These are phyloP conservation scores for Herpetotheres cachinnans DNA, from an alignment of 2,113 vertebrate species.

Conservation along the genomic window DNA sequence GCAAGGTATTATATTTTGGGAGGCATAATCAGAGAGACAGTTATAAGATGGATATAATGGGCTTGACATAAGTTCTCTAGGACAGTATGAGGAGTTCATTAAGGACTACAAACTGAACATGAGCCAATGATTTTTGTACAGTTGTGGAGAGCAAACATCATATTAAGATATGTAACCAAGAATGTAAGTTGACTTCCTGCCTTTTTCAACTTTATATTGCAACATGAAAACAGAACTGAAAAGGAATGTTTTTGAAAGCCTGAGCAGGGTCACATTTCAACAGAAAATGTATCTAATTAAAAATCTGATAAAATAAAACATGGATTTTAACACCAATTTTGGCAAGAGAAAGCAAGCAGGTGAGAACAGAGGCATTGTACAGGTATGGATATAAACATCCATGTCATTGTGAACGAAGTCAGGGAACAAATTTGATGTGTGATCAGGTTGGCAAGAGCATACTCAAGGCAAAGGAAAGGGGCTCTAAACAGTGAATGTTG, in stretches of 20 bases:
- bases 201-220: background rate
- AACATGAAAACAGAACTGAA: background rate
- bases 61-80: background rate
- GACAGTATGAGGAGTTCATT: background rate
- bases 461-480: background rate
- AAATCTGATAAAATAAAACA: background rate
- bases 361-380: background rate
- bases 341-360: rapidly evolving
- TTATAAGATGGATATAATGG: background rate
- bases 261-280: background rate
- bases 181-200: background rate
- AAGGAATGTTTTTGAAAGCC: background rate
- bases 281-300: background rate
- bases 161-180: background rate
- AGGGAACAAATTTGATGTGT: background rate
- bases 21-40: background rate
- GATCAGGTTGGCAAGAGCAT: background rate
- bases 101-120: background rate
- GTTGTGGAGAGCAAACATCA: background rate
- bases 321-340: background rate
- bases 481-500: background rate
- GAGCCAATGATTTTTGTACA: background rate
- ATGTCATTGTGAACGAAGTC: background rate
- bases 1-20: background rate
- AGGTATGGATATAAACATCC: background rate